Conservation (phyloP, 2,888 invertebrate species). For the Neoitamus cyanurus region DNA sequence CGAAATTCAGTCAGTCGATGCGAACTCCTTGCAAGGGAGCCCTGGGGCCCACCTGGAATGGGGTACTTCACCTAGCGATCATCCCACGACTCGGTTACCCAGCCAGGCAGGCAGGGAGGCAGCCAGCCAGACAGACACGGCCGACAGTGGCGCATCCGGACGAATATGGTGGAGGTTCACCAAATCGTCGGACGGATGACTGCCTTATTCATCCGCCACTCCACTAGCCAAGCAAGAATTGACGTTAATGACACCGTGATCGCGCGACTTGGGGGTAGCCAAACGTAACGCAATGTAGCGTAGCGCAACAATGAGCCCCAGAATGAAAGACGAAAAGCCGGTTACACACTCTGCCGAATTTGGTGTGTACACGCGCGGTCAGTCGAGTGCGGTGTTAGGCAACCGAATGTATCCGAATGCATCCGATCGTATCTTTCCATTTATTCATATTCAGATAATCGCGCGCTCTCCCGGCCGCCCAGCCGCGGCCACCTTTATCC, state of each 20-base stretch:
- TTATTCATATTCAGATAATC: conserved; percentile 44
- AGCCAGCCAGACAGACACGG: conserved; percentile 14
- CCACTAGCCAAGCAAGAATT: conserved; percentile 48
- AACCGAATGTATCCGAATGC: conserved; percentile 67
- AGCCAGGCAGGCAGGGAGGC: not conserved
- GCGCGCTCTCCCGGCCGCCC: not conserved
- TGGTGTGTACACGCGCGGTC: conserved; percentile 62
- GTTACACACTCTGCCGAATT: conserved; percentile 48
- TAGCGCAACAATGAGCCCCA: conserved; percentile 23
- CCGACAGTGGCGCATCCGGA: conserved; percentile 27
- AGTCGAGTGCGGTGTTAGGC: conserved; percentile 67
- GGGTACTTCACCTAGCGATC: conserved; percentile 30
- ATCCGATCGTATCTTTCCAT: conserved; percentile 64
- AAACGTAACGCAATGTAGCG: conserved; percentile 39
- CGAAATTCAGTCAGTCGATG: conserved; percentile 37
- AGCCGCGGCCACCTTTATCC: not conserved
- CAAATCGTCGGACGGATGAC: conserved; percentile 44
- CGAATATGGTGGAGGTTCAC: conserved; percentile 6
- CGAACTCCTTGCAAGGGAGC: conserved; percentile 22
- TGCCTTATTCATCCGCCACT: conserved; percentile 32
- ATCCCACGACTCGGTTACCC: conserved; percentile 6
- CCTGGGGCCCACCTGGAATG: conserved; percentile 17
- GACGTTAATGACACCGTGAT: conserved; percentile 47
- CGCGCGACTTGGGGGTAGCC: conserved; percentile 45
- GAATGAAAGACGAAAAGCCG: conserved; percentile 41